A percentile compares a stretch with the other conserved stretches of the same genome.
Conservation (phyloP, 2,113 vertebrate species). For the Balaeniceps rex region DNA sequence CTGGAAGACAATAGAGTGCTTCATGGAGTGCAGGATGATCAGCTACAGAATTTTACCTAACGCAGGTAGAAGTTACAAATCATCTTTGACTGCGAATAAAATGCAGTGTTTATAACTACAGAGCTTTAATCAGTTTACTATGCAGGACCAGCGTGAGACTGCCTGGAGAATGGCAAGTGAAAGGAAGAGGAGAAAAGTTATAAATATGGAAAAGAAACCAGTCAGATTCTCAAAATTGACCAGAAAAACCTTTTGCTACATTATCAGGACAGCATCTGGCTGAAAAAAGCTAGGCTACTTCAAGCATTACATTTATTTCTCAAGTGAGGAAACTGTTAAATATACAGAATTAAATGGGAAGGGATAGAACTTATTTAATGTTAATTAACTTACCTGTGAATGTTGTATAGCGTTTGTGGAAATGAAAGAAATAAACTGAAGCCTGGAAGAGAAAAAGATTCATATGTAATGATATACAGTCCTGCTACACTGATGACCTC, state of each 20-base stretch:
- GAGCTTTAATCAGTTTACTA: background rate
- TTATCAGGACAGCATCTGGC: background rate
- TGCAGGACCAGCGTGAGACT: background rate
- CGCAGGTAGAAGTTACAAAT: background rate
- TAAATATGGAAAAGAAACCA: background rate
- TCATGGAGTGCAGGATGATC: background rate
- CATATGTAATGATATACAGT: background rate
- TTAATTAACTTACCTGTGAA: slow-evolving; percentile 50
- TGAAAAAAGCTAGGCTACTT: background rate
- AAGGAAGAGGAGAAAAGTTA: background rate
- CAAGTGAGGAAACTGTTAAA: background rate
- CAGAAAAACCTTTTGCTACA: background rate
- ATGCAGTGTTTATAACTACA: background rate
- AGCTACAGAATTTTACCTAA: background rate
- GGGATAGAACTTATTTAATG: background rate
- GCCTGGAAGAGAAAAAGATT: slow-evolving; percentile 29
- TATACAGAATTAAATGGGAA: background rate
- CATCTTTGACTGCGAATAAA: background rate
- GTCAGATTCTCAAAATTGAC: background rate
- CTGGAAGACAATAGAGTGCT: background rate
- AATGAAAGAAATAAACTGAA: slow-evolving; percentile 59
- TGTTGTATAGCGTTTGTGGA: slow-evolving; percentile 62
- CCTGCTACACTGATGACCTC: background rate
- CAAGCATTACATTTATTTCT: background rate
- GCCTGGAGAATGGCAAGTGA: background rate